Evolutionary conservation across 2,113 vertebrate species (phyloP).

Genomic region (Seriola aureovittata): DNA sequence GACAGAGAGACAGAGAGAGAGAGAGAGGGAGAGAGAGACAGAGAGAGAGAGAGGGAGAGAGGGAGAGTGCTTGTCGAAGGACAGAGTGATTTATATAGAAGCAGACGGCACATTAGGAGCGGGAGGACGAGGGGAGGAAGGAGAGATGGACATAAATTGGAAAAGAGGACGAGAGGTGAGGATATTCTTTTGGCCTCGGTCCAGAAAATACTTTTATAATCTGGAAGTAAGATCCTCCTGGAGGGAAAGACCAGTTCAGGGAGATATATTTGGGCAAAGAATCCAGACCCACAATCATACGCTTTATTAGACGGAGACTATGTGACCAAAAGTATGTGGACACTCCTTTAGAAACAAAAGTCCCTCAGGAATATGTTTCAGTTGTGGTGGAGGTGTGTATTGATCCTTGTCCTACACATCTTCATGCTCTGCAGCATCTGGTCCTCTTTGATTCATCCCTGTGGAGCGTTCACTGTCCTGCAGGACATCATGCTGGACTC

Average conservation of each 20-base stretch:
- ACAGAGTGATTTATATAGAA: constrained; percentile 1
- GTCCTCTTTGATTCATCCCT: too few species aligned
- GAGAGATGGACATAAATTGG: constrained; percentile 1
- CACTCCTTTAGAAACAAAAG: too few species aligned
- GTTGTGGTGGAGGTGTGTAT: too few species aligned
- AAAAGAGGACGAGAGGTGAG: not conserved
- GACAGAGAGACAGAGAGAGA: too few species aligned
- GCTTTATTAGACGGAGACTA: not conserved
- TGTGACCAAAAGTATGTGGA: too few species aligned
- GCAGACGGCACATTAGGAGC: not conserved
- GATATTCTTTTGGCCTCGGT: not conserved
- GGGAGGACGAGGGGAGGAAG: not conserved
- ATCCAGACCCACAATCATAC: not conserved
- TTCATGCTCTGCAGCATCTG: too few species aligned
- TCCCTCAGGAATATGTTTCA: too few species aligned
- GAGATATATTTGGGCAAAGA: constrained; percentile 35
- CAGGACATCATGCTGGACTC: too few species aligned
- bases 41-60: not conserved
- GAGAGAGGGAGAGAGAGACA: constrained; percentile 2
- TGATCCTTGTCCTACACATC: too few species aligned
- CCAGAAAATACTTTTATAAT: constrained; percentile 12
- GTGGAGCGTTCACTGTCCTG: too few species aligned
- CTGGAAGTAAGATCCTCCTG: constrained; percentile 12
- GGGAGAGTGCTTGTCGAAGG: too few species aligned
- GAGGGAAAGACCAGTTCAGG: not conserved